These are phyloP conservation scores for Hyppa rectilinea DNA, from an alignment of 2,888 invertebrate genomes.

Conservation along the genomic window DNA sequence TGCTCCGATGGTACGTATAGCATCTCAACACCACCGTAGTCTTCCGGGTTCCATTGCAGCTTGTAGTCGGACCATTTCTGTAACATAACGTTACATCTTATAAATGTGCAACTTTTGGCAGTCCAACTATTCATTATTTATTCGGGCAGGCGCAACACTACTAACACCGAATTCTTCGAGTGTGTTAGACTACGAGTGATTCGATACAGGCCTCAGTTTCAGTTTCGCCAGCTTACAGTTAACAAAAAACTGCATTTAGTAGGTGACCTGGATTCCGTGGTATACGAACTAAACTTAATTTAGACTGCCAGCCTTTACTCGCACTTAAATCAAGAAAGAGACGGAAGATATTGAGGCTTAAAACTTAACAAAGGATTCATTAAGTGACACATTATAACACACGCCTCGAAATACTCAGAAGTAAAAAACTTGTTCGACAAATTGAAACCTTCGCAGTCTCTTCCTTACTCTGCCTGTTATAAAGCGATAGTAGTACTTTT, in stretches of 20 bases:
- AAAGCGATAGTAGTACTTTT: neutral
- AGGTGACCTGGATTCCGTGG: neutral
- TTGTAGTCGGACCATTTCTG: constrained; percentile 98
- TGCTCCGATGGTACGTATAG: constrained; percentile 98
- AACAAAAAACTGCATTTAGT: neutral
- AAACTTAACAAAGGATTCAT: neutral
- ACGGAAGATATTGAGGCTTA: neutral
- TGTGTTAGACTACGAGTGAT: neutral
- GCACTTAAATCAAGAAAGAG: neutral
- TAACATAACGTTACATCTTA: constrained; percentile 58
- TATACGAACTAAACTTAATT: neutral
- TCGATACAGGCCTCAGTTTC: neutral
- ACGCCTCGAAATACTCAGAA: neutral
- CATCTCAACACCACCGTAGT: constrained; percentile 97
- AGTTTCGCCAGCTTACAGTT: no score
- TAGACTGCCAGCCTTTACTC: neutral
- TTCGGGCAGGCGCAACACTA: neutral
- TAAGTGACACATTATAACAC: neutral
- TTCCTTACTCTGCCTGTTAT: no score
- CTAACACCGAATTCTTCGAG: neutral
- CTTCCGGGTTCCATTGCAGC: constrained; percentile 96
- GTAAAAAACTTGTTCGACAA: neutral
- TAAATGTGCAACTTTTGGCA: neutral
- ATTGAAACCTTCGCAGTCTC: neutral
- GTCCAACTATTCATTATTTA: neutral